These are phyloP conservation scores for Drosophila mayaguana DNA, from an alignment of 2,888 invertebrate genomes.

Conservation along the genomic window DNA sequence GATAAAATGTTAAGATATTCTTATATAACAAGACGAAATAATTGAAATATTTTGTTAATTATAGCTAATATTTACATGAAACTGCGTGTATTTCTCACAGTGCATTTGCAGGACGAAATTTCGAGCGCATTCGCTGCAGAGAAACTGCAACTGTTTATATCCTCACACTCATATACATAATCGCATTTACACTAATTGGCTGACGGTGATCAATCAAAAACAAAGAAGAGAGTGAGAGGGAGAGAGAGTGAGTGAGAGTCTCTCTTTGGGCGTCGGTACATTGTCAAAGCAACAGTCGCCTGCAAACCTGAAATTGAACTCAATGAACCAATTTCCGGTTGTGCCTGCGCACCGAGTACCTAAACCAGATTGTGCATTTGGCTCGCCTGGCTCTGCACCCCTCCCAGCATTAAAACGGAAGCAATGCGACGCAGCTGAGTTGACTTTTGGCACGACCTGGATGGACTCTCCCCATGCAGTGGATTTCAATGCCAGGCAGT, in stretches of 20 bases:
- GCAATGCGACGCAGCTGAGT: constrained; percentile 73
- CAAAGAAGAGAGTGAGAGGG: constrained; percentile 18
- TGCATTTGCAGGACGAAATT: constrained; percentile 23
- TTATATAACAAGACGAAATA: too few relatives aligned
- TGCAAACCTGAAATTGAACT: constrained; percentile 63
- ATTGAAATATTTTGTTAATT: too few relatives aligned
- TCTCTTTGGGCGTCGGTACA: constrained; percentile 31
- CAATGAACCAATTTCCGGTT: constrained; percentile 80
- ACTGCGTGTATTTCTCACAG: constrained; percentile 30
- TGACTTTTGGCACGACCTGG: constrained; percentile 68
- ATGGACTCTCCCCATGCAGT: constrained; percentile 23
- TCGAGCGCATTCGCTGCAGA: constrained; percentile 32
- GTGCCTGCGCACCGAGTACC: constrained; percentile 48
- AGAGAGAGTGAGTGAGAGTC: background rate
- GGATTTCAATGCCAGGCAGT: background rate
- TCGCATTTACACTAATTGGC: constrained; percentile 80
- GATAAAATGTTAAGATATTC: too few relatives aligned
- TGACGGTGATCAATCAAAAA: constrained; percentile 79
- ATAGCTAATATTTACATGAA: too few relatives aligned
- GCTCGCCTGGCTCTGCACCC: constrained; percentile 51
- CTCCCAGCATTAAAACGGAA: constrained; percentile 58
- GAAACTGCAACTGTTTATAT: constrained; percentile 51
- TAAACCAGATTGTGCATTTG: constrained; percentile 78
- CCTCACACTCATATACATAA: constrained; percentile 75
- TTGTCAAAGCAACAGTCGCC: constrained; percentile 66